A percentile compares a stretch with the other conserved stretches of the same genome.
phyloP scores from a whole-genome alignment of 2,797 vertebrate species.

The Bovichtus diacanthus region DNA sequence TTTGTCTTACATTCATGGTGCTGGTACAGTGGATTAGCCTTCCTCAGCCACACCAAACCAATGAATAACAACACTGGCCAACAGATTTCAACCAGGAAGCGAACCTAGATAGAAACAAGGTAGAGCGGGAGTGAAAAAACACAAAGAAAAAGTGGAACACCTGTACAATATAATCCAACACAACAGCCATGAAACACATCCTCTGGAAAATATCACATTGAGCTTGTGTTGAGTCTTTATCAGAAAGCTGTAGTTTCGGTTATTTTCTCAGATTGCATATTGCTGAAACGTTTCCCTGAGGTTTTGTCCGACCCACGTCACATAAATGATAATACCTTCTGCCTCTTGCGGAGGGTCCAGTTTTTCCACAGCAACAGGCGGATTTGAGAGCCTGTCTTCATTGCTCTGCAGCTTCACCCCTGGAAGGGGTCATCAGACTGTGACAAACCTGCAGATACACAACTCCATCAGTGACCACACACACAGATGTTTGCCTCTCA shows the following conservation, averaged over 20 bases:
- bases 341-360: constrained; percentile 95
- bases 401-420: constrained; percentile 77
- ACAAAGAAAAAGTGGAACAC: neutral
- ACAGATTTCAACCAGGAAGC: constrained; percentile 92
- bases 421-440: constrained; percentile 71
- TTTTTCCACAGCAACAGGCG: constrained; percentile 97
- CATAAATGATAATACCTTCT: constrained; percentile 86
- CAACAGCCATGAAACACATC: neutral
- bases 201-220: no score
- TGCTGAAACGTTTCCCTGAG: neutral
- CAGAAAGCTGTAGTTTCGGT: neutral
- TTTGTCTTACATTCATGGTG: constrained; percentile 94
- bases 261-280: neutral
- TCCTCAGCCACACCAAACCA: constrained; percentile 94
- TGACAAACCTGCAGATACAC: constrained; percentile 61
- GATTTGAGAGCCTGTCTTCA: constrained; percentile 90
- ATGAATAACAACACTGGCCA: constrained; percentile 94
- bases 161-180: neutral
- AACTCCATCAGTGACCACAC: constrained; percentile 16
- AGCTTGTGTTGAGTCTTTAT: neutral
- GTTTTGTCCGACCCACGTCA: neutral
- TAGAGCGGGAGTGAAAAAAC: neutral
- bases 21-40: constrained; percentile 92
- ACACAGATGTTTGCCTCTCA: neutral
- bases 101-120: constrained; percentile 84